phyloP scores from a whole-genome alignment of 2,113 vertebrate species.

The Eonycteris spelaea region DNA sequence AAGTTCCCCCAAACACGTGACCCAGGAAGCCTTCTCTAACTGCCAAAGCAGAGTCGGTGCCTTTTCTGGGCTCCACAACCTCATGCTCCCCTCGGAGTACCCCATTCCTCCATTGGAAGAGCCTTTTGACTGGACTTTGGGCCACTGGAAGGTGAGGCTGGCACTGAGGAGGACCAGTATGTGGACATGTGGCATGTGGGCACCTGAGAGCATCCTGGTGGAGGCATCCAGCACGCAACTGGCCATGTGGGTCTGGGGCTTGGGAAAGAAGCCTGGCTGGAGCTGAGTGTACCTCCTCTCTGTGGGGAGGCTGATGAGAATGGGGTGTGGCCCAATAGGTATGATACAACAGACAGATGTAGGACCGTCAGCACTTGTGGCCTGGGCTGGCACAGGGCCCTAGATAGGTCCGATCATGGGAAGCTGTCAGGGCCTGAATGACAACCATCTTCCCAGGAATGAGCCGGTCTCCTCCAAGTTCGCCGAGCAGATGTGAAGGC shows the following conservation, averaged over 20 bases:
- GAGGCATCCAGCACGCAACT: neutral
- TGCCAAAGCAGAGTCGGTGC: neutral
- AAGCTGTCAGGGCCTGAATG: neutral
- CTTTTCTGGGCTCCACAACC: neutral
- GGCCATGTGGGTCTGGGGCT: neutral
- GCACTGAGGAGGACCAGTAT: neutral
- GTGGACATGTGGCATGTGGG: neutral
- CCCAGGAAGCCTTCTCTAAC: neutral
- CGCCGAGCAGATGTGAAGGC: neutral
- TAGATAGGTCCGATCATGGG: too few species aligned
- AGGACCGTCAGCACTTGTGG: neutral
- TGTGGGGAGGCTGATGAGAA: neutral
- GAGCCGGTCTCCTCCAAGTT: neutral
- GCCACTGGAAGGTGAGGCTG: neutral
- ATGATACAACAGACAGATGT: neutral
- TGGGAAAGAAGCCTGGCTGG: neutral
- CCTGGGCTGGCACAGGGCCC: neutral
- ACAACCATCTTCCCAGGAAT: neutral
- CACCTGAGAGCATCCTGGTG: neutral
- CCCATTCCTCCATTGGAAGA: neutral
- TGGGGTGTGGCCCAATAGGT: neutral
- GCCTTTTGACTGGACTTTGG: neutral
- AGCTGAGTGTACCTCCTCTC: neutral
- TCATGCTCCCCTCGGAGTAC: neutral
- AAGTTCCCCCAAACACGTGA: neutral